phyloP scores from a whole-genome alignment of 2,888 invertebrate species.

The Crematogaster levior region DNA sequence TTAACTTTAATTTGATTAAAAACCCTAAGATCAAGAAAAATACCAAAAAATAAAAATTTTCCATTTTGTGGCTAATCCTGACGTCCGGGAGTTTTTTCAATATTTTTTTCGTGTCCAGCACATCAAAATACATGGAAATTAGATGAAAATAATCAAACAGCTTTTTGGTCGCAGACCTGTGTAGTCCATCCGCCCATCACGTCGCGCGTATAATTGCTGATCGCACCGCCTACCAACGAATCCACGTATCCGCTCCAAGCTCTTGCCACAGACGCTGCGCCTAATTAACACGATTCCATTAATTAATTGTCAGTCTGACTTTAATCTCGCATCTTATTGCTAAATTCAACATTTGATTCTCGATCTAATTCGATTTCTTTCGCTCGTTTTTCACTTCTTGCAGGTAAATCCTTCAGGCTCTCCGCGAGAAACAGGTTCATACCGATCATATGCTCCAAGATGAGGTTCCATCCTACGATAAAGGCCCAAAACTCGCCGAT shows the following conservation, averaged over 20 bases:
- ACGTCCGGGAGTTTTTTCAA: too few relatives aligned
- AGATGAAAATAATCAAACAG: too few relatives aligned
- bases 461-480: constrained; percentile 97
- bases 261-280: constrained; percentile 95
- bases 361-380: not conserved
- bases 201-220: constrained; percentile 89
- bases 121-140: too few relatives aligned
- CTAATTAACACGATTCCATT: constrained; percentile 82
- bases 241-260: constrained; percentile 96
- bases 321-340: not conserved
- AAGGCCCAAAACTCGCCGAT: constrained; percentile 98
- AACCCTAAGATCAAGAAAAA: too few relatives aligned
- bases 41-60: too few relatives aligned
- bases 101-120: too few relatives aligned
- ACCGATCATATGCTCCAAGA: constrained; percentile 95
- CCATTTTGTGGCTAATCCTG: too few relatives aligned
- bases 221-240: constrained; percentile 90
- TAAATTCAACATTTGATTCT: not conserved
- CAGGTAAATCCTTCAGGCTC: not conserved
- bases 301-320: not conserved
- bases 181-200: constrained; percentile 90
- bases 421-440: not conserved
- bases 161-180: too few relatives aligned
- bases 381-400: not conserved
- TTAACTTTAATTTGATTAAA: too few relatives aligned